A percentile compares a stretch with the other conserved stretches of the same genome.
phyloP scores from a whole-genome alignment of 2,888 invertebrate genomes.

The Agrotis exclamationis region DNA sequence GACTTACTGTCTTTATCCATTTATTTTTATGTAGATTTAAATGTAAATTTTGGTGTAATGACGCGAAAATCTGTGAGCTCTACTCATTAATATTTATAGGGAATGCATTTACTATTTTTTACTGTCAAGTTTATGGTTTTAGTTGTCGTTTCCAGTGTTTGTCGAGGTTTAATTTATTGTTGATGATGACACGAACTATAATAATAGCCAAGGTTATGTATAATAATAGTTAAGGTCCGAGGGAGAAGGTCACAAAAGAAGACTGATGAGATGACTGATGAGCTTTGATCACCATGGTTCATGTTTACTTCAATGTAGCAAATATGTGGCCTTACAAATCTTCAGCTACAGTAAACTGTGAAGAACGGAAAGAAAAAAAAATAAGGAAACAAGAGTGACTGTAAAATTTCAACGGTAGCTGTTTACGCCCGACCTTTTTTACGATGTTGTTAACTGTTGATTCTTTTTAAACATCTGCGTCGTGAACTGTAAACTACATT shows the following conservation, averaged over 20 bases:
- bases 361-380: conserved; percentile 66
- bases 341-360: conserved; percentile 43
- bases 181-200: background rate
- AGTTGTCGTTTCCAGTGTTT: conserved; percentile 30
- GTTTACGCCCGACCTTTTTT: conserved; percentile 88
- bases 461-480: conserved; percentile 90
- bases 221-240: too few relatives aligned
- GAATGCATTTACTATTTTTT: conserved; percentile 42
- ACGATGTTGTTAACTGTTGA: conserved; percentile 90
- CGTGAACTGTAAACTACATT: conserved; percentile 88
- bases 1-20: conserved; percentile 49
- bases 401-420: conserved; percentile 88
- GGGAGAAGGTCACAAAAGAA: too few relatives aligned
- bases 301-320: background rate
- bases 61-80: conserved; percentile 50
- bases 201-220: too few relatives aligned
- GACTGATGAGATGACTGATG: too few relatives aligned
- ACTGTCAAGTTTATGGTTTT: conserved; percentile 7
- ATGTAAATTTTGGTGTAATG: conserved; percentile 59
- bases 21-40: conserved; percentile 49
- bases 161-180: background rate
- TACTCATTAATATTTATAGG: conserved; percentile 53
- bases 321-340: conserved; percentile 20
- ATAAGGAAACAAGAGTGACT: conserved; percentile 81
- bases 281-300: too few relatives aligned